Evolutionary conservation across 37 sponge, comb jelly and placozoan genomes (phyloP), one percentile per base, ranked within the genome.

Genomic region (Lycopodina hypogea): DNA sequence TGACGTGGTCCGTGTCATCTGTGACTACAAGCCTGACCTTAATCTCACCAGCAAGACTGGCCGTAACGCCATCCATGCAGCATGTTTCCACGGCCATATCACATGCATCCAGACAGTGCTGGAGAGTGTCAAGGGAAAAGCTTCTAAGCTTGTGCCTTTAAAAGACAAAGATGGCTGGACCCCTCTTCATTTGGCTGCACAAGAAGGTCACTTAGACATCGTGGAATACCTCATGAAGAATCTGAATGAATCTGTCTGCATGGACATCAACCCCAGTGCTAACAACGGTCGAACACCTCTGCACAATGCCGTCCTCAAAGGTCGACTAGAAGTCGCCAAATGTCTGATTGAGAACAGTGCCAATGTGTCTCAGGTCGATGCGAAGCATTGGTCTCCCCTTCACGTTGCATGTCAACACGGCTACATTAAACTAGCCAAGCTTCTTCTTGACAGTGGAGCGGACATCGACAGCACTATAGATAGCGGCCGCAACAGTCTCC

Each of bases 321-420:
- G 92, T 0, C 55, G 75, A 37, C 24, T 34, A 18, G 26, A 79
- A 24, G 81, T 87, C 8, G 84, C 75, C 21, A 59, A 37, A 0
- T 42, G 30, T 24, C 79, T 91, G 12, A 48, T 91, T 11, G 55
- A 80, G 42, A 18, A 26, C 22, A 87, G 92, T 26, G 87, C 92
- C 2, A 55, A 61, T 24, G 45, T 87, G 0, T 53, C 65, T 15
- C 81, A 63, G 22, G 22, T 29, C 0, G 92, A 91, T 72, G 41
- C 84, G 11, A 91, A 91, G 51, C 76, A 82, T 21, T 91, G 92
- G 92, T 80, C 77, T 0, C 87, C 92, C 0, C 84, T 91, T 2
- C 92, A 91, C 61, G 92, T 91, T 8, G 92, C 92, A 7, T 64
- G 79, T 57, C 92, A 91, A 60, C 92, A 91, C 42, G 92, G 92